These are phyloP conservation scores for Drosophila imparisetae DNA, from an alignment of 2,888 invertebrate genomes.

Conservation along the genomic window DNA sequence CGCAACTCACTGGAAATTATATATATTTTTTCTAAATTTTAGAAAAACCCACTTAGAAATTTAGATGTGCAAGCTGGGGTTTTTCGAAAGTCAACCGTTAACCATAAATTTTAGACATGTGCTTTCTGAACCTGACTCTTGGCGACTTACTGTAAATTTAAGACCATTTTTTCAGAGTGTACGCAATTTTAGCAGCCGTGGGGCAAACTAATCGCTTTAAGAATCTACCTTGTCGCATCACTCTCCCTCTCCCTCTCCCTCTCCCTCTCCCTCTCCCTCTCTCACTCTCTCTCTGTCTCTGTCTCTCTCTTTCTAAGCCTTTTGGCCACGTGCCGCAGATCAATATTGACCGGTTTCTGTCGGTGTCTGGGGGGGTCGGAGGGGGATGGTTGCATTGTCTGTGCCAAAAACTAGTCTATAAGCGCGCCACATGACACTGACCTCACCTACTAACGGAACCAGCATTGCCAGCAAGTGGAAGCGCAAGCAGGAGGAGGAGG, in stretches of 20 bases:
- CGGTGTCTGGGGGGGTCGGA: background rate
- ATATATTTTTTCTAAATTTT: background rate
- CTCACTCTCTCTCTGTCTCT: background rate
- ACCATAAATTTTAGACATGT: background rate
- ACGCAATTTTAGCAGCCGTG: slow-evolving; percentile 7
- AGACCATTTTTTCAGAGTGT: slow-evolving; percentile 21
- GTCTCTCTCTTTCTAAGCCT: background rate
- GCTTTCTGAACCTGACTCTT: background rate
- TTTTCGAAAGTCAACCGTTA: background rate
- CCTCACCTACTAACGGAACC: slow-evolving; percentile 82
- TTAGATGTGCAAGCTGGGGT: accelerated
- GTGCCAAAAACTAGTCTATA: slow-evolving; percentile 75
- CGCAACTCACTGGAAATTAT: background rate
- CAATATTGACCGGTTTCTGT: slow-evolving; percentile 54
- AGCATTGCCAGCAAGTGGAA: slow-evolving; percentile 43
- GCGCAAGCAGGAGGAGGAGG: slow-evolving; percentile 8
- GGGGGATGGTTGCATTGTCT: slow-evolving; percentile 29
- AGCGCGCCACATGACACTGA: slow-evolving; percentile 80
- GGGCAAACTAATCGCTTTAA: slow-evolving; percentile 31
- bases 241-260: background rate
- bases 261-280: background rate
- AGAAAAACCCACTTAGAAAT: background rate
- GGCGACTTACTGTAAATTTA: background rate
- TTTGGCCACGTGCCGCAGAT: slow-evolving; percentile 55
- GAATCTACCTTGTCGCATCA: slow-evolving; percentile 21